phyloP scores from a whole-genome alignment of 2,113 vertebrate species.

The Calidris pugnax region DNA sequence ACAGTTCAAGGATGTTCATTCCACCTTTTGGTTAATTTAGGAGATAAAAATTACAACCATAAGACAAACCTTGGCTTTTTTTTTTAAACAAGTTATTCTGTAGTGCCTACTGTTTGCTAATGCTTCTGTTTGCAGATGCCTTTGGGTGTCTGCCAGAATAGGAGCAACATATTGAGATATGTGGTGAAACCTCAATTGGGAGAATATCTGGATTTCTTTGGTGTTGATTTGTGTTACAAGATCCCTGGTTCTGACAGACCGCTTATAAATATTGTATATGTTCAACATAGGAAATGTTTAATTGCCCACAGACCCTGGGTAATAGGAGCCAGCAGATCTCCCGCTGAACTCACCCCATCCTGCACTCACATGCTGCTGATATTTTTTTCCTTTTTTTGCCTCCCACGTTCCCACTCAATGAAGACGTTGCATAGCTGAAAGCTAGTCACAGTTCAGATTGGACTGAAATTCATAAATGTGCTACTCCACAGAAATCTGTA shows the following conservation, averaged over 20 bases:
- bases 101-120: not conserved
- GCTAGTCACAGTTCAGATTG: not conserved
- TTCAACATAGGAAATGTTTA: not conserved
- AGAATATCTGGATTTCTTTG: not conserved
- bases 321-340: not conserved
- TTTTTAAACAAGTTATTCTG: not conserved
- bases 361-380: not conserved
- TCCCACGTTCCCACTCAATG: not conserved
- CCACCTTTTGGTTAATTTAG: not conserved
- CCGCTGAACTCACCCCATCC: not conserved
- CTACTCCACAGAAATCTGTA: not conserved
- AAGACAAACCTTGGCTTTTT: not conserved
- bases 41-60: not conserved
- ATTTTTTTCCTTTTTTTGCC: not conserved
- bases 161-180: not conserved
- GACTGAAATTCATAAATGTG: not conserved
- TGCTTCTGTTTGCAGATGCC: not conserved
- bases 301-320: not conserved
- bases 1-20: not conserved
- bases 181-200: not conserved
- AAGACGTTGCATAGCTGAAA: not conserved
- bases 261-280: not conserved
- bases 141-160: not conserved
- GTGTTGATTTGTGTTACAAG: not conserved
- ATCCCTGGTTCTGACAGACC: not conserved